These are phyloP conservation scores for Eulemur rubriventer DNA, from an alignment of 2,797 vertebrate genomes.

Conservation along the genomic window DNA sequence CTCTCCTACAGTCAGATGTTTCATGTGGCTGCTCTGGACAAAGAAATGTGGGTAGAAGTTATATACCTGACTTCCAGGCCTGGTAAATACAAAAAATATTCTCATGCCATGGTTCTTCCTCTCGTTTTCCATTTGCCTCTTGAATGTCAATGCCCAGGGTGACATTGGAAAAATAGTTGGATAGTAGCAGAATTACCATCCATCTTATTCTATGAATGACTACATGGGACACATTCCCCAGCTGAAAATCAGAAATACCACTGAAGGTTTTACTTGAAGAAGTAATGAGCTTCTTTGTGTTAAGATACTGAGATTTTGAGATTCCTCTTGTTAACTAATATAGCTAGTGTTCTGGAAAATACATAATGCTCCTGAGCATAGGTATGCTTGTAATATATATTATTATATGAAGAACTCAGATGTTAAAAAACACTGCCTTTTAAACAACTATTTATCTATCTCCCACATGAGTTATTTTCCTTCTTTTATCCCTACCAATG, in stretches of 20 bases:
- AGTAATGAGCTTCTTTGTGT: background rate
- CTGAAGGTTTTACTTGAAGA: background rate
- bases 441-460: background rate
- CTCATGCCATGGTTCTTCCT: background rate
- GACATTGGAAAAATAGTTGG: background rate
- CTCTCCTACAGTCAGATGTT: background rate
- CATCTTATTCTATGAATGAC: background rate
- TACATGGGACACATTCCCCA: background rate
- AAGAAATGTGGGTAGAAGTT: background rate
- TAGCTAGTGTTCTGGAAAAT: background rate
- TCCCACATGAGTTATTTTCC: background rate
- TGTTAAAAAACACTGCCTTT: background rate
- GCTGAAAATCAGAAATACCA: background rate
- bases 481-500: background rate
- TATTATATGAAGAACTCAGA: background rate
- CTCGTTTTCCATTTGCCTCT: background rate
- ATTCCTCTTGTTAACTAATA: conserved; percentile 9
- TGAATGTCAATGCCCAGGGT: background rate
- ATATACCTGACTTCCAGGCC: background rate
- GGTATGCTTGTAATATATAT: background rate
- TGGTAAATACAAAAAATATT: background rate
- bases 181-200: background rate
- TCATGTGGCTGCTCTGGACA: background rate
- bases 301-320: background rate
- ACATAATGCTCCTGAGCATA: background rate